Evolutionary conservation across 1,140 invertebrate genomes (phyloP).

Genomic region (Wasmannia auropunctata): DNA sequence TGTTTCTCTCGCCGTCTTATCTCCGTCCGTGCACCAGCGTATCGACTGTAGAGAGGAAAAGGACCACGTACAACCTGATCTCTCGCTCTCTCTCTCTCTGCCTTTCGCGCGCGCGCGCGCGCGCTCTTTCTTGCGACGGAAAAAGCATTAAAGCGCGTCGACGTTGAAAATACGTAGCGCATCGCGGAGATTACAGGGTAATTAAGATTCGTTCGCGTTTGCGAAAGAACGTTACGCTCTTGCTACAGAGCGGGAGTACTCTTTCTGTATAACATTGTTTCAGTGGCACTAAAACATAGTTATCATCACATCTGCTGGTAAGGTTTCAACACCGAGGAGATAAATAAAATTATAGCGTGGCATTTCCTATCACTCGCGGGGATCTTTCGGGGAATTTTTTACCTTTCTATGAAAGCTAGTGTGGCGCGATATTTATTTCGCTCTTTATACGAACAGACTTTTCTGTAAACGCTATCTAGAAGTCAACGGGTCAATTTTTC

Average conservation of each 20-base stretch:
- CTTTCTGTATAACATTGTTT: constrained; percentile 16
- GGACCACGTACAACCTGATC: constrained; percentile 23
- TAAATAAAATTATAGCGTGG: constrained; percentile 33
- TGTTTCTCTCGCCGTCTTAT: constrained; percentile 79
- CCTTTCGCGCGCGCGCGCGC: too few species aligned
- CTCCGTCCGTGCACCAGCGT: constrained; percentile 33
- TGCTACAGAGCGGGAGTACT: background rate
- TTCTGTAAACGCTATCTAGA: background rate
- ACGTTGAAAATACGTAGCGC: constrained; percentile 25
- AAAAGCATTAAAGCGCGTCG: constrained; percentile 38
- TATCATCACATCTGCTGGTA: background rate
- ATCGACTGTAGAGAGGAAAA: background rate
- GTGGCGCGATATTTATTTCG: background rate
- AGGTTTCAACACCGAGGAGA: background rate
- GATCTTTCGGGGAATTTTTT: constrained; percentile 13
- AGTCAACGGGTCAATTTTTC: background rate
- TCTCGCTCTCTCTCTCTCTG: background rate
- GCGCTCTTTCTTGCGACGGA: constrained; percentile 17
- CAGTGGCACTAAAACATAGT: background rate
- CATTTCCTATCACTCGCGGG: background rate
- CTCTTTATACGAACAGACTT: background rate
- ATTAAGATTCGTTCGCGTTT: constrained; percentile 43
- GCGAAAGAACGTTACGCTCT: background rate
- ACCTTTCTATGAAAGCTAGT: background rate
- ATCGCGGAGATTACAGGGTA: constrained; percentile 21